These are phyloP conservation scores for Anthrax anthrax DNA, from an alignment of 2,888 invertebrate species.

Conservation along the genomic window DNA sequence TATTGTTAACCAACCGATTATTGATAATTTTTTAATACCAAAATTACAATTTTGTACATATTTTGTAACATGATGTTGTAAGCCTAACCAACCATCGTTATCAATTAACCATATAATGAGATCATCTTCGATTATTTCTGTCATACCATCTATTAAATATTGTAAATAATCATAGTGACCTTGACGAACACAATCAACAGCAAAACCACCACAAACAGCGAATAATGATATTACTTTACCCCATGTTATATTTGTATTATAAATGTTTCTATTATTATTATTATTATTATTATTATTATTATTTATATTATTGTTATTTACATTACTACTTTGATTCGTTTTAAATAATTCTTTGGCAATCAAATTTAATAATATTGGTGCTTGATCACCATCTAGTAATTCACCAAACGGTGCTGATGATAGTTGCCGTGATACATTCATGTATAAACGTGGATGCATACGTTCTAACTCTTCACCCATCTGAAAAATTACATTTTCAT, in stretches of 20 bases:
- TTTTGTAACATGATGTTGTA: conserved; percentile 28
- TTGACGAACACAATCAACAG: conserved; percentile 63
- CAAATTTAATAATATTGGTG: conserved; percentile 43
- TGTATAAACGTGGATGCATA: conserved; percentile 61
- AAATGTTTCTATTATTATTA: background rate
- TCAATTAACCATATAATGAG: conserved; percentile 59
- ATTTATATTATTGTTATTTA: conserved; percentile 46
- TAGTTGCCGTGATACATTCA: conserved; percentile 59
- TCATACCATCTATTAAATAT: conserved; percentile 60
- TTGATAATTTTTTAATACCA: conserved; percentile 21
- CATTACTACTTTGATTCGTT: conserved; percentile 36
- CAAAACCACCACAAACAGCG: conserved; percentile 69
- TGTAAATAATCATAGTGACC: conserved; percentile 65
- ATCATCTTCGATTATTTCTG: conserved; percentile 54
- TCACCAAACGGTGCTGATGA: conserved; percentile 46
- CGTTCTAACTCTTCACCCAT: conserved; percentile 61
- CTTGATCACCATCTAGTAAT: conserved; percentile 37
- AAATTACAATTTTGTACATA: conserved; percentile 11
- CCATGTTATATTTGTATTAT: conserved; percentile 51
- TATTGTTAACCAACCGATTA: conserved; percentile 29
- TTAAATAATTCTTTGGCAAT: conserved; percentile 58
- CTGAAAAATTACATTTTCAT: conserved; percentile 18
- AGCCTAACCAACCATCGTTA: conserved; percentile 63
- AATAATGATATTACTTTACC: conserved; percentile 67
- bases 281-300: conserved; percentile 30